Base-by-base conservation (phyloP, 2,113 vertebrate genomes). In the Montifringilla adamsi region DNA sequence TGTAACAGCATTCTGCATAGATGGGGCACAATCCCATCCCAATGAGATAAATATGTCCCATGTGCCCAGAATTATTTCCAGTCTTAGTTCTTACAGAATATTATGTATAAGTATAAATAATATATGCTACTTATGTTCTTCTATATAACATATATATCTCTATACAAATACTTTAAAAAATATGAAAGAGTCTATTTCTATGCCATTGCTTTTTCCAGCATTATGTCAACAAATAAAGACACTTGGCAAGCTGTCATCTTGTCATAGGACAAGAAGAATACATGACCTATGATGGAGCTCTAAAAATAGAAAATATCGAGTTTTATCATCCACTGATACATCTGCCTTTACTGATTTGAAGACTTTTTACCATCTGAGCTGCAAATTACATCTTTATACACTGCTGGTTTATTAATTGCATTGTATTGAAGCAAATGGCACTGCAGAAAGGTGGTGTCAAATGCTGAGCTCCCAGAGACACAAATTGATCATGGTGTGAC, bases 391-490 rank as follows among this genome's bases (percentile, higher is more conserved):
- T 84, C 50, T 85, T 92, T 72, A 78, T 69, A 72, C 60, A 78
- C 75, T 75, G 64, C 64, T 94, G 80, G 33, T 64, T 96, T 90
- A 93, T 83, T 92, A 93, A 96, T 88, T 95, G 62, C 59, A 53
- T 79, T 89, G 53, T 74, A 89, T 56, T 35, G 58, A 85, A 60
- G 68, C 35, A 94, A 93, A 88, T 68, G 83, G 52, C 77, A 89
- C 50, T 80, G 90, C 30, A 30, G 62, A 94, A 94, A 92, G 31
- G n/a, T 39, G 11, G 39, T 56, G n/a, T 80, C 50, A 90, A 80
- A 74, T 76, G 50, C 9, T 84, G 55, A 77, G 44, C 39, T 84
- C 62, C 35, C 43, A 55, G 80, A 63, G 74, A 80, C 10, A 76
- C 23, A 85, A 93, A 93, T 2, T n/a, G 64, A 87, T 91, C 70